Conservation (phyloP, 2,113 vertebrate species). For the Elaphurus davidianus region DNA sequence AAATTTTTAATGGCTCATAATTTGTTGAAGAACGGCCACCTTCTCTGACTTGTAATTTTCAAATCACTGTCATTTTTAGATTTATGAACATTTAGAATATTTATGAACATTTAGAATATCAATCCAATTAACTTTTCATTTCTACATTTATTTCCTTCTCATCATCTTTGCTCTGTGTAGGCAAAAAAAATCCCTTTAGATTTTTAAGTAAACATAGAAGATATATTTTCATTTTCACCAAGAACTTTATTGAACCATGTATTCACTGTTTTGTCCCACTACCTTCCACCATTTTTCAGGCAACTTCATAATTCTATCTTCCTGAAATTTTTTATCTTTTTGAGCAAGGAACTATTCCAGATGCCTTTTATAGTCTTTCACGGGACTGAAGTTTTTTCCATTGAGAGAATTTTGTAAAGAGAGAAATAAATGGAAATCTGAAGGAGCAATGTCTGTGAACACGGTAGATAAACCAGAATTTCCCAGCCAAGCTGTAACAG, state of each 20-base stretch:
- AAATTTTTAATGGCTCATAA: neutral
- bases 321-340: neutral
- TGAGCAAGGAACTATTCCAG: neutral
- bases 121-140: neutral
- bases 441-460: neutral
- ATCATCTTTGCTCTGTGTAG: neutral
- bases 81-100: neutral
- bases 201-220: neutral
- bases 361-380: neutral
- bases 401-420: neutral
- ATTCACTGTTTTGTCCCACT: neutral
- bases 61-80: conserved; percentile 8
- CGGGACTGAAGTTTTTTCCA: neutral
- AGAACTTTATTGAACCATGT: neutral
- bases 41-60: neutral
- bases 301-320: neutral
- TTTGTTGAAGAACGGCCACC: neutral
- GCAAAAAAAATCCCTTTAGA: neutral
- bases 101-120: neutral
- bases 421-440: neutral
- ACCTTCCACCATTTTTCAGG: neutral
- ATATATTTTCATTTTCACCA: neutral
- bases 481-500: neutral
- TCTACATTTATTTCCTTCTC: neutral
- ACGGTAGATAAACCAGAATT: neutral